Conservation (phyloP, 1,140 invertebrate genomes). For the Drosophila kurseongensis region DNA sequence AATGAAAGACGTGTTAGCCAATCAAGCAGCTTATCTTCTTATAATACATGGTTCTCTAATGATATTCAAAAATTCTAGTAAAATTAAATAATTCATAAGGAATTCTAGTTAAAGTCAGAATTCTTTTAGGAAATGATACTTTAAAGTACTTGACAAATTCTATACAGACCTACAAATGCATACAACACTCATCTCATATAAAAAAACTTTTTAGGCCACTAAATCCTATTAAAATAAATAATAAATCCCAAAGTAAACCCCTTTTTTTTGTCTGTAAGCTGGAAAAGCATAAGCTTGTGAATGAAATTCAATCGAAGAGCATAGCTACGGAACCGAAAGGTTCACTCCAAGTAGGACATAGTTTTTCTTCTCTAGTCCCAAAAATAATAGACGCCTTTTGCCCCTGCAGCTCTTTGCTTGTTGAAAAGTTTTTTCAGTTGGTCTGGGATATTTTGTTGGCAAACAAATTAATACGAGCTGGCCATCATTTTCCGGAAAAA, state of each 20-base stretch:
- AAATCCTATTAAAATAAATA: too few relatives aligned
- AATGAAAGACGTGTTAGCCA: too few relatives aligned
- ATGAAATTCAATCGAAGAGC: slow-evolving; percentile 2
- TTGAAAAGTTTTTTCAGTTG: slow-evolving; percentile 10
- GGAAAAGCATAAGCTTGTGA: background rate
- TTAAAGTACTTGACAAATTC: too few relatives aligned
- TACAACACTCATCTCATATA: too few relatives aligned
- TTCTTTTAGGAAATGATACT: too few relatives aligned
- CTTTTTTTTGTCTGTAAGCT: background rate
- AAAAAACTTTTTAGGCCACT: too few relatives aligned
- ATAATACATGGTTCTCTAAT: too few relatives aligned
- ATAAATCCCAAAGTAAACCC: background rate
- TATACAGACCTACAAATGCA: too few relatives aligned
- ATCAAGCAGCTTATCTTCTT: too few relatives aligned
- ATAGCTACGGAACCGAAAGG: slow-evolving; percentile 2
- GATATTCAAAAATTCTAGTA: too few relatives aligned
- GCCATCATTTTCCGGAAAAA: slow-evolving; percentile 5
- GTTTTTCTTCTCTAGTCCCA: slow-evolving; percentile 4
- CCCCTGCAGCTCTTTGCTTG: slow-evolving; percentile 5
- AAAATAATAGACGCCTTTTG: slow-evolving; percentile 10
- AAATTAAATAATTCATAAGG: too few relatives aligned
- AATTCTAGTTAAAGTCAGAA: too few relatives aligned
- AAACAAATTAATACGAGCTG: slow-evolving; percentile 16
- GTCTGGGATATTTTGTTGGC: background rate
- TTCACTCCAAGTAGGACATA: background rate